Evolutionary conservation across 2,113 vertebrate genomes (phyloP), one percentile per base, ranked within the genome.

Genomic region (Panurus biarmicus): DNA sequence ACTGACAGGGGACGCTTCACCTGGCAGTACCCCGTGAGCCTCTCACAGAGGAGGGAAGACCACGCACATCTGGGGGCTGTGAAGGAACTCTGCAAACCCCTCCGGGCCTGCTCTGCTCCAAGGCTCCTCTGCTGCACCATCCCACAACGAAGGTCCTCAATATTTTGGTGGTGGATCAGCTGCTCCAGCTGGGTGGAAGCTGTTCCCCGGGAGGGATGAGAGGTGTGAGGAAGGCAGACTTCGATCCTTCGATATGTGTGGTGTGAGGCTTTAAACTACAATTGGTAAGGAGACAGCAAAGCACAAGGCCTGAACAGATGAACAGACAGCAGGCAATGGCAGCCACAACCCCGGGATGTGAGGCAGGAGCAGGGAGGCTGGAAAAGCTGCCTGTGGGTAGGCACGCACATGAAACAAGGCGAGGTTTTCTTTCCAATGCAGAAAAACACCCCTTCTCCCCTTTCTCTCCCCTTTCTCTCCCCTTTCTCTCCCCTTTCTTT

Each of bases 171-270:
- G 79, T 2, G 7, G 20, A 72, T 45, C n/a, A 47, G 9, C 47
- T 16, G 26, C 31, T 71, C 47, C 67, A n/a, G 31, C 35, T 40
- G 56, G 36, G 23, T 11, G 33, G 29, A 66, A 79, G 14, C 38
- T 3, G 4, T 4, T 5, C 2, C 9, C 14, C 0, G 1, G 4
- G 15, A n/a, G n/a, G 6, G 3, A 6, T 56, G 57, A 64, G 4
- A 25, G 12, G 7, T 19, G 6, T 61, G 67, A 73, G 22, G 64
- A 47, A 66, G 40, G 44, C 56, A 79, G 28, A 54, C 48, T 58
- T 62, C 35, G 51, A 79, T 50, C 45, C 35, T 14, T 33, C 19
- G 21, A 81, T 33, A 45, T 64, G 20, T 16, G 22, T 2, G 6
- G 33, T 26, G 44, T 26, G 25, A 67, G 25, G 50, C 33, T 79